Conservation (phyloP, 1,140 invertebrate species). For the Aphelinus certus region DNA sequence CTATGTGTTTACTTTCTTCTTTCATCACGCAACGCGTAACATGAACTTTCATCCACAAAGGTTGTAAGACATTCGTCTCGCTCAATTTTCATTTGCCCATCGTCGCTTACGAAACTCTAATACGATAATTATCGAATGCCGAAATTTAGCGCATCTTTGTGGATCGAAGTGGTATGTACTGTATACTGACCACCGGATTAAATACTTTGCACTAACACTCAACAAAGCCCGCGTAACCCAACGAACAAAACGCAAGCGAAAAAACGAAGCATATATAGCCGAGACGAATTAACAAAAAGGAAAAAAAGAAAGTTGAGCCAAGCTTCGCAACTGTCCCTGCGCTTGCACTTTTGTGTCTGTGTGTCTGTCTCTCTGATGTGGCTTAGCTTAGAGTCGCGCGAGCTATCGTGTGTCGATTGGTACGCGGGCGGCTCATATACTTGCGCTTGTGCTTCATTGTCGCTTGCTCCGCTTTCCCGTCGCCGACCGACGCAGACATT, state of each 20-base stretch:
- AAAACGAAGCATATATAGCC: too few relatives aligned
- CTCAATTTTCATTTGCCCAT: too few relatives aligned
- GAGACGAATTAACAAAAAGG: too few relatives aligned
- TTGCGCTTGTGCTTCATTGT: slow-evolving; percentile 21
- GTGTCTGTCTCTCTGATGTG: slow-evolving; percentile 1
- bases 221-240: too few relatives aligned
- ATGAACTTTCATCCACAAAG: background rate
- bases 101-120: too few relatives aligned
- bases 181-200: too few relatives aligned
- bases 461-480: slow-evolving; percentile 21
- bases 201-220: too few relatives aligned
- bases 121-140: too few relatives aligned
- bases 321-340: background rate
- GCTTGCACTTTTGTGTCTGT: background rate
- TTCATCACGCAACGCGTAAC: background rate
- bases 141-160: too few relatives aligned
- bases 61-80: too few relatives aligned
- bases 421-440: slow-evolving; percentile 27
- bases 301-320: background rate
- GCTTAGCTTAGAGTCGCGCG: background rate
- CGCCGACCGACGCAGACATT: slow-evolving; percentile 66
- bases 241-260: too few relatives aligned
- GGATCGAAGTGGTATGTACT: too few relatives aligned
- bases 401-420: slow-evolving; percentile 31
- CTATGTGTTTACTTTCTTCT: background rate